Base-by-base conservation (phyloP, 2,888 invertebrate genomes). In the Sicus ferrugineus region DNA sequence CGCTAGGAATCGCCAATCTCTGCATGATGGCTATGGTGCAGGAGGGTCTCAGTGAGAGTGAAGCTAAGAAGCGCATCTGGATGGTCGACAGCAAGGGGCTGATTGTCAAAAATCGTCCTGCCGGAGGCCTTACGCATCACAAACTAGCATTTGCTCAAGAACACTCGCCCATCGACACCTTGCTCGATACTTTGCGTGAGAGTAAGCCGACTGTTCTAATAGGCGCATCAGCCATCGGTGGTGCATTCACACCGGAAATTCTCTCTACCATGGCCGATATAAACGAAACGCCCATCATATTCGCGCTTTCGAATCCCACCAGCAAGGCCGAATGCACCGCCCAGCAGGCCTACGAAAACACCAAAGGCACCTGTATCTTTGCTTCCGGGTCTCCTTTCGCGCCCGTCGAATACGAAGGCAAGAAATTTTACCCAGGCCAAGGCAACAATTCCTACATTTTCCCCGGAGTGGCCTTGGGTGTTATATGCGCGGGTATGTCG, bases 301-400 rank as follows among this genome's bases (percentile, higher is more conserved):
- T 99, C 86, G 98, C 99, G 14, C 89, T 99, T 59, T 98, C 98
- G 83, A 99, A 99, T 88, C 99, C 99, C 67, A 99, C 99, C 67
- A 91, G 91, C 85, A 97, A 97, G 87, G 97, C 99, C 0, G 99
- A 99, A 86, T 99, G 99, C 83, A 98, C 99, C n/a, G 99, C 99
- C n/a, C 95, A 97, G 84, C 90, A 96, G 78, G 98, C 98, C 3
- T 99, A 98, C 86, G 89, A 85, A 50, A 86, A 92, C 80, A 97
- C 98, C 0, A 90, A 95, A 93, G 98, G 98, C 48, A 91, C 90
- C 72, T 94, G 92, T 67, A 89, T 99, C 72, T 99, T 98, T 87
- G 97, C 98, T 28, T 96, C 96, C 72, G 99, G 99, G 26, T 97
- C 97, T 30, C 99, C 99, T 16, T 99, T 99, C 87, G 89, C 91